Base-by-base conservation (phyloP, 2,888 invertebrate genomes). In the Rhamphomyia laevipes region DNA sequence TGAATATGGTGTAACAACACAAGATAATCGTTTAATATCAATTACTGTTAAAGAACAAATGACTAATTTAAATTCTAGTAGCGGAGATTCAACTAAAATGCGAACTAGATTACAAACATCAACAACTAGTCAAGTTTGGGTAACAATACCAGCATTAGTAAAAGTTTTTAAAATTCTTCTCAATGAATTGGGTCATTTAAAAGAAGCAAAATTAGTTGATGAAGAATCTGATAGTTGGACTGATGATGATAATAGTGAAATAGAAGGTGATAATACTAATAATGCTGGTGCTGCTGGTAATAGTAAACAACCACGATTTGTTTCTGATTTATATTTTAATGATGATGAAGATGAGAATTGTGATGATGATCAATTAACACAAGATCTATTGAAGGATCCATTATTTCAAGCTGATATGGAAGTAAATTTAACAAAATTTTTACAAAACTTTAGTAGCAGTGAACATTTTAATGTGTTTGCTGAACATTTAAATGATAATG, bases 121-220 rank as follows among this genome's bases (percentile, higher is more conserved):
- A 9, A 53, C 67, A 2, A 40, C 31, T 11, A 52, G 58, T 42
- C 72, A 74, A 52, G 69, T 69, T 48, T 82, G 79, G 78, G 77
- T 80, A 1, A 72, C 68, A 11, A 74, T 84, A 55, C 81, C 83
- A 6, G 74, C 81, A 13, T 70, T 84, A 53, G 79, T 82, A 1
- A 84, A 84, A 65, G 82, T 84, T 45, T 82, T 82, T 59, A 84
- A 84, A 63, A 67, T 84, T 12, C 72, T 84, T 7, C 74, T 84
- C 43, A 76, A 78, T 58, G 84, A 84, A 58, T 62, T 82, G 37
- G 73, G 75, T 38, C 73, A 74, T 61, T 74, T 77, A 51, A 72
- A 77, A 11, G 81, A 81, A 57, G 63, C 65, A 3, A 60, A 61
- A 46, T 47, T 56, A 16, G 59, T 57, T 13, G 59, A 56, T 12